phyloP scores from a whole-genome alignment of 1,140 invertebrate genomes.

The Tribolium madens region DNA sequence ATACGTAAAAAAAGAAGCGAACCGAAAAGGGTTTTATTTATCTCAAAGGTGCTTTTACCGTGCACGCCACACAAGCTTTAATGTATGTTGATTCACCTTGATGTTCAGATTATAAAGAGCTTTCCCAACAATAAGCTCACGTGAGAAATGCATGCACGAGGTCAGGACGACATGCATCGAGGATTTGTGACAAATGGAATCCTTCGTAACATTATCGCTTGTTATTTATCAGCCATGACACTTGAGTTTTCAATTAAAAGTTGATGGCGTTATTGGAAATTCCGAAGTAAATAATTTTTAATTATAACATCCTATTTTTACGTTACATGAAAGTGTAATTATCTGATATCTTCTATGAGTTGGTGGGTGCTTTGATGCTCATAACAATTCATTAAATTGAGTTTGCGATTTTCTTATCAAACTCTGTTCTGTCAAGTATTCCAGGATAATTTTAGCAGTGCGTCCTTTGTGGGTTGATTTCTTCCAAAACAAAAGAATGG shows the following conservation, averaged over 20 bases:
- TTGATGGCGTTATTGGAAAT: not conserved
- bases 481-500: not conserved
- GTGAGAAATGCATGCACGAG: conserved; percentile 20
- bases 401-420: not conserved
- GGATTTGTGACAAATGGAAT: conserved; percentile 24
- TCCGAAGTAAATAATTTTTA: not conserved
- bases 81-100: conserved; percentile 28
- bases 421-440: not conserved
- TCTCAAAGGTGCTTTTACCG: conserved; percentile 28
- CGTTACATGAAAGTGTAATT: not conserved
- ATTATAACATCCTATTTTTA: not conserved
- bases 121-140: conserved; percentile 31
- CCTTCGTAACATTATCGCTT: not conserved
- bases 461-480: not conserved
- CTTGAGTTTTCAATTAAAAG: not conserved
- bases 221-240: not conserved
- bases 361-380: not conserved
- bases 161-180: conserved; percentile 23
- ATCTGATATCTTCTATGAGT: not conserved
- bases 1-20: conserved; percentile 3
- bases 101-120: conserved; percentile 36
- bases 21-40: conserved; percentile 32
- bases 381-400: not conserved
- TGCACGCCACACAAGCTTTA: conserved; percentile 32
- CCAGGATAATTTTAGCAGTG: not conserved